Evolutionary conservation across 2,113 vertebrate genomes (phyloP).

Genomic region (Protomyctophum bolini): DNA sequence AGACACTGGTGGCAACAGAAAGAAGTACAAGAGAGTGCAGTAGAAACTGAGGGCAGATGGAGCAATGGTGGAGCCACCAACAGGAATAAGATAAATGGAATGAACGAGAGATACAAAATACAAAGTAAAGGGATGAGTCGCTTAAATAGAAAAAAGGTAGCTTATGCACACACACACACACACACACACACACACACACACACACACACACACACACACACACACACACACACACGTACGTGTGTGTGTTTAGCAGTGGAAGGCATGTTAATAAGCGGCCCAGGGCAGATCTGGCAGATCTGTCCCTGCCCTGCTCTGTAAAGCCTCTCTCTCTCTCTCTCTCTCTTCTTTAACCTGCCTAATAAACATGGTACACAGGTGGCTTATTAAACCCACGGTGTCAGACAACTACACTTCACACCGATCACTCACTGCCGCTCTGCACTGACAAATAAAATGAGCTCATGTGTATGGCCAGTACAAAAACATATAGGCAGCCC

Average conservation of each 20-base stretch:
- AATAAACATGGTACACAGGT: slow-evolving; percentile 80
- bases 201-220: slow-evolving; percentile 38
- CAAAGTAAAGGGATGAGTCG: slow-evolving; percentile 32
- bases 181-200: slow-evolving; percentile 39
- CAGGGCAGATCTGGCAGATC: slow-evolving; percentile 66
- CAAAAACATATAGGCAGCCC: too few species aligned
- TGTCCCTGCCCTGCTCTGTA: slow-evolving; percentile 65
- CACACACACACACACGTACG: slow-evolving; percentile 56
- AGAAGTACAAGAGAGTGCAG: not conserved
- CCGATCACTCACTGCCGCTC: slow-evolving; percentile 52
- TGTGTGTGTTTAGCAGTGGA: slow-evolving; percentile 58
- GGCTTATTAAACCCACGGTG: slow-evolving; percentile 72
- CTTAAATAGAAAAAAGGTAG: slow-evolving; percentile 33
- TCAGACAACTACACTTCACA: slow-evolving; percentile 47
- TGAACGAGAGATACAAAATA: slow-evolving; percentile 24
- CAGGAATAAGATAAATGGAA: not conserved
- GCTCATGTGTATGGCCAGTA: slow-evolving; percentile 20
- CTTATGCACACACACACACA: slow-evolving; percentile 45
- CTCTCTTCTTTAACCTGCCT: slow-evolving; percentile 71
- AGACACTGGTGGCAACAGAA: not conserved
- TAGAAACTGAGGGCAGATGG: not conserved
- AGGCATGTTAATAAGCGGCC: slow-evolving; percentile 74
- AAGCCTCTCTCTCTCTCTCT: slow-evolving; percentile 69
- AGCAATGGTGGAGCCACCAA: not conserved
- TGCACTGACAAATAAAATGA: slow-evolving; percentile 43